These are phyloP conservation scores for Styela clava DNA, from an alignment of 23 tunicate species.

Conservation along the genomic window DNA sequence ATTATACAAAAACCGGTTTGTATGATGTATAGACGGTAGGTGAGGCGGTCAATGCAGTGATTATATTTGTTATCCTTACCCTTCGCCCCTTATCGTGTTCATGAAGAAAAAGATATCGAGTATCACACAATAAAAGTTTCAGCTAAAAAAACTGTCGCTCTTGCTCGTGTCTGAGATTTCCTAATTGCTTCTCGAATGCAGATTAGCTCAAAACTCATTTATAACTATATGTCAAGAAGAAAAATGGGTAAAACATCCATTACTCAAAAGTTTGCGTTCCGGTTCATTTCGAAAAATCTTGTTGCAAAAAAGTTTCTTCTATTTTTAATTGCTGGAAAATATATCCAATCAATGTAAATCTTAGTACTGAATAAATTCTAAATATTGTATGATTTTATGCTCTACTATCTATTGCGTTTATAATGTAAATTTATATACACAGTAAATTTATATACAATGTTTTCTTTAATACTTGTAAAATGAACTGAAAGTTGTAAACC, in stretches of 20 bases:
- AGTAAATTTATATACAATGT: no score
- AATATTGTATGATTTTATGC: no score
- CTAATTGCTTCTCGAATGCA: neutral
- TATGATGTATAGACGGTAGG: no score
- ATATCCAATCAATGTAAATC: no score
- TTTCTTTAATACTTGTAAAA: neutral
- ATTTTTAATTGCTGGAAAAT: no score
- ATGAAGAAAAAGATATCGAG: neutral
- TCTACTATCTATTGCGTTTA: no score
- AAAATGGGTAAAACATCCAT: neutral
- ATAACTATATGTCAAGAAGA: neutral
- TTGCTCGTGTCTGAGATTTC: neutral
- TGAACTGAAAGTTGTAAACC: neutral
- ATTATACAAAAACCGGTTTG: no score
- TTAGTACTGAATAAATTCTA: no score
- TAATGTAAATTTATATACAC: no score
- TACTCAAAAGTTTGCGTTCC: neutral
- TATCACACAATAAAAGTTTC: neutral
- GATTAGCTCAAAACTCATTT: neutral
- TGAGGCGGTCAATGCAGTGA: no score
- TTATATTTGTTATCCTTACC: no score
- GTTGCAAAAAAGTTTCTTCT: neutral
- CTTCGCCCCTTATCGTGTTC: no score
- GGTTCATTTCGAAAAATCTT: neutral
- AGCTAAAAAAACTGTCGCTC: neutral